Conservation (phyloP, 2,113 vertebrate species). For the mouse (Mus musculus) region GRCm39 chr5:112790501-112791000, state of each 20-base stretch:
- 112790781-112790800: too few species aligned
- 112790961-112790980: background rate
- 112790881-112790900: background rate
- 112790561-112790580: accelerated
- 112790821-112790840: too few species aligned
- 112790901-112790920: background rate
- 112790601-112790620: background rate
- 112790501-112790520: too few species aligned
- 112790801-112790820: background rate
- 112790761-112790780: background rate
- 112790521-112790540: background rate
- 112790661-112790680: background rate
- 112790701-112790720: too few species aligned
- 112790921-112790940: background rate
- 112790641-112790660: background rate
- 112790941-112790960: background rate
- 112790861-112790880: background rate
- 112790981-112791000: background rate
- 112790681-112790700: background rate
- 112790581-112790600: background rate
- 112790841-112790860: background rate
- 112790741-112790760: background rate
- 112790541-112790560: accelerated
- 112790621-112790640: accelerated
- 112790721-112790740: background rate